Evolutionary conservation across 2,888 invertebrate species (phyloP).

Genomic region (Hydriomena furcata): DNA sequence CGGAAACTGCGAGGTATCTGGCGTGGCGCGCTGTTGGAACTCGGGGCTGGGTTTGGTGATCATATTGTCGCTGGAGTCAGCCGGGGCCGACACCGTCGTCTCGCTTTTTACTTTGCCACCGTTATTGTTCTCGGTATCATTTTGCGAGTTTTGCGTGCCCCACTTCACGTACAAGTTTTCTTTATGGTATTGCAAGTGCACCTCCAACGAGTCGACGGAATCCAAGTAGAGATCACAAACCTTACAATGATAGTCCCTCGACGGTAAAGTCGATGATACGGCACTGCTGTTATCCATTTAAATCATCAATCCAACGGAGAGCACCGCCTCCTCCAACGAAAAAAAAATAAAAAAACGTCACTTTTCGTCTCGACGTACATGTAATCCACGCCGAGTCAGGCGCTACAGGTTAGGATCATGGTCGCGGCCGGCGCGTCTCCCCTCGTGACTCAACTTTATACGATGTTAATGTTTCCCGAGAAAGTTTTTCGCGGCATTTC

Average conservation of each 20-base stretch:
- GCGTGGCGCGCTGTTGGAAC: slow-evolving; percentile 82
- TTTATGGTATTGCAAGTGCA: slow-evolving; percentile 91
- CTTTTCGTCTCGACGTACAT: slow-evolving; percentile 71
- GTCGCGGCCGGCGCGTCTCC: slow-evolving; percentile 55
- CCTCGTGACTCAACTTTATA: slow-evolving; percentile 60
- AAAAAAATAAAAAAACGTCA: slow-evolving; percentile 78
- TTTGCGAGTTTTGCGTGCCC: slow-evolving; percentile 84
- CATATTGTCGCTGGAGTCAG: slow-evolving; percentile 89
- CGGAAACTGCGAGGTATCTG: slow-evolving; percentile 84
- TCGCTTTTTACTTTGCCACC: slow-evolving; percentile 83
- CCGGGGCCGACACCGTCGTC: slow-evolving; percentile 86
- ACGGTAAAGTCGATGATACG: slow-evolving; percentile 81
- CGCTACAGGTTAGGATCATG: slow-evolving; percentile 75
- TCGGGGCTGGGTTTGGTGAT: slow-evolving; percentile 85
- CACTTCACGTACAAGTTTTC: slow-evolving; percentile 90
- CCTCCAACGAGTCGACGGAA: slow-evolving; percentile 89
- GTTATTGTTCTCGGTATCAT: slow-evolving; percentile 87
- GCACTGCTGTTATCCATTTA: slow-evolving; percentile 82
- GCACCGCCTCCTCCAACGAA: slow-evolving; percentile 80
- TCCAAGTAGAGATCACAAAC: slow-evolving; percentile 90
- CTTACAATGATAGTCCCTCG: slow-evolving; percentile 87
- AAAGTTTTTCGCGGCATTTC: slow-evolving; percentile 82
- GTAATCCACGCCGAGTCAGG: slow-evolving; percentile 67
- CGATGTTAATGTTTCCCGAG: slow-evolving; percentile 67
- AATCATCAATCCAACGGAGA: slow-evolving; percentile 74